Percentiles rank a stretch among this genome's conserved stretches.
Evolutionary conservation across 2,888 invertebrate species (phyloP).

Genomic region (Gonocerus acuteangulatus): DNA sequence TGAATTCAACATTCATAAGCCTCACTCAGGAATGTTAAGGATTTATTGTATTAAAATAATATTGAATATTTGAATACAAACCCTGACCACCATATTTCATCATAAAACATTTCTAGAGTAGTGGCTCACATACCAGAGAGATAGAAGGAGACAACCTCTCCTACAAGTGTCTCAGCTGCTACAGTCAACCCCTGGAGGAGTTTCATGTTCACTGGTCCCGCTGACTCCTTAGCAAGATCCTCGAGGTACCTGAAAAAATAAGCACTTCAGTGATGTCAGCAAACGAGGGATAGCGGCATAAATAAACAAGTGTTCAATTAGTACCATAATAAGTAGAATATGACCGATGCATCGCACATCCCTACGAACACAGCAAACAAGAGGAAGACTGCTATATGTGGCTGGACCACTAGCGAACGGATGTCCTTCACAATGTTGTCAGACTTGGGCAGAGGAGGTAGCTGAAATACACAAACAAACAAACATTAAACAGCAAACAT

Average conservation of each 20-base stretch:
- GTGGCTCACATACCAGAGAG: conserved; percentile 58
- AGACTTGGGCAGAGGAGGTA: conserved; percentile 61
- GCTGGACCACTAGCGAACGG: conserved; percentile 53
- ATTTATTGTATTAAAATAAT: too few species aligned
- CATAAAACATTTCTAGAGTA: too few species aligned
- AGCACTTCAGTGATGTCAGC: background rate
- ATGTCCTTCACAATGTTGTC: conserved; percentile 62
- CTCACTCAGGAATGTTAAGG: too few species aligned
- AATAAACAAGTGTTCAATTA: background rate
- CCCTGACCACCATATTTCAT: too few species aligned
- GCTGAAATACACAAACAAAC: conserved; percentile 43
- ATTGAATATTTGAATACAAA: too few species aligned
- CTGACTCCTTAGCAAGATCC: conserved; percentile 59
- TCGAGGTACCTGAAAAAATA: conserved; percentile 58
- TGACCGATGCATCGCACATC: conserved; percentile 69
- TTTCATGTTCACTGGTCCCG: conserved; percentile 59
- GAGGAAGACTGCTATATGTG: conserved; percentile 60
- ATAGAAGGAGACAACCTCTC: conserved; percentile 69
- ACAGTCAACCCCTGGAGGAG: conserved; percentile 71
- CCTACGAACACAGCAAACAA: conserved; percentile 67
- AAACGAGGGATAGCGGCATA: too few species aligned
- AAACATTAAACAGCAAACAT: conserved; percentile 11
- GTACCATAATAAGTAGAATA: conserved; percentile 75
- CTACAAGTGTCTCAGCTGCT: conserved; percentile 69
- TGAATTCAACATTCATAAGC: too few species aligned